A percentile compares a stretch with the other conserved stretches of the same genome.
Conservation (phyloP, 2,888 invertebrate genomes). For the Timema cristinae region DNA sequence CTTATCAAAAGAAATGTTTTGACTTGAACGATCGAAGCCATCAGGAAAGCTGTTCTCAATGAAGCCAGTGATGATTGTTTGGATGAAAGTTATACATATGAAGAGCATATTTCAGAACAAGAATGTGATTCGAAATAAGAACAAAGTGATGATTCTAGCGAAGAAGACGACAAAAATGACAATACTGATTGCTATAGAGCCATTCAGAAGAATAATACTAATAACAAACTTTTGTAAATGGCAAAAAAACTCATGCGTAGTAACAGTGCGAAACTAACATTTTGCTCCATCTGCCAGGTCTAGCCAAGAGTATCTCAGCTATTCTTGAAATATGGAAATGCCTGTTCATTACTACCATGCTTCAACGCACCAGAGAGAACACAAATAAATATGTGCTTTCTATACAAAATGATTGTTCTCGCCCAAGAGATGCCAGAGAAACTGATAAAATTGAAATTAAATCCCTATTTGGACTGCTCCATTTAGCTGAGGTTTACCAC, state of each 20-base stretch:
- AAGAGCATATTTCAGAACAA: too few relatives aligned
- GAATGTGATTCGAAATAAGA: not conserved
- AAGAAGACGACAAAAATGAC: not conserved
- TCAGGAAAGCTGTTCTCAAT: not conserved
- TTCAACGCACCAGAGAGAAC: not conserved
- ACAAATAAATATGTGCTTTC: slow-evolving; percentile 4
- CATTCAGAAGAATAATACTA: too few relatives aligned
- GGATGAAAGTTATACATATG: not conserved
- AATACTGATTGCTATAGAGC: not conserved
- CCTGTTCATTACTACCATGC: not conserved
- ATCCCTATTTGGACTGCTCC: not conserved
- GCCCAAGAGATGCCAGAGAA: not conserved
- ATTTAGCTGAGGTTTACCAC: not conserved
- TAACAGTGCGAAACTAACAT: not conserved
- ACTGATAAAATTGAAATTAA: slow-evolving; percentile 8
- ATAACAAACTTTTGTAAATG: not conserved
- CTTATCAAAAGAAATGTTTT: not conserved
- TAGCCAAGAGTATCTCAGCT: not conserved
- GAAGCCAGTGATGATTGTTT: not conserved
- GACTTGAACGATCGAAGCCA: not conserved
- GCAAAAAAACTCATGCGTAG: not conserved
- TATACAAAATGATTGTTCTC: not conserved
- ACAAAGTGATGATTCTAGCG: not conserved
- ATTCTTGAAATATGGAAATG: not conserved
- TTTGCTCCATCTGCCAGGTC: slow-evolving; percentile 5